Evolutionary conservation across 2,888 invertebrate genomes (phyloP), one percentile per base, ranked within the genome.

Genomic region (Celastrina argiolus): DNA sequence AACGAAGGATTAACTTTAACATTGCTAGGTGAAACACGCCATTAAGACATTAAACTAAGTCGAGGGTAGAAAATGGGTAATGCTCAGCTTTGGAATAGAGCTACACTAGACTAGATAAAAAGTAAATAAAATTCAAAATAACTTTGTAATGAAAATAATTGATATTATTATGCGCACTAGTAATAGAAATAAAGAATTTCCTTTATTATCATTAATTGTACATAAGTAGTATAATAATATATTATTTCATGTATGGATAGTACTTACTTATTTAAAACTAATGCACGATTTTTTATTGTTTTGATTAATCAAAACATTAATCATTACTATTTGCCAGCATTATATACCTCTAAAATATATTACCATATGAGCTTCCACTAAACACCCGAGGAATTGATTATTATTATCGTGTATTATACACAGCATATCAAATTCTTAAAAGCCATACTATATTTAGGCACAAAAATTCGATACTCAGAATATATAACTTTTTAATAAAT

Each of bases 161-260:
- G n/a, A n/a, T n/a, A n/a, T n/a, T n/a, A n/a, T n/a, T n/a, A n/a
- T n/a, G n/a, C n/a, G n/a, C n/a, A n/a, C n/a, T n/a, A n/a, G n/a
- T n/a, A n/a, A n/a, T n/a, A n/a, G n/a, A n/a, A n/a, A n/a, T n/a
- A 59, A 28, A 56, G 12, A 56, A 56, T 8, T 7, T 58, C 5
- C 34, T 16, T 16, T 6, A 18, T 18, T 36, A 59, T 18, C 22
- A 51, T 36, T 59, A 59, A 18, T 59, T 12, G 36, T 10, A 59
- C 18, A 59, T 59, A 59, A 59, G 36, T 59, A 59, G 12, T 59
- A 36, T 18, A n/a, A n/a, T n/a, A n/a, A n/a, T n/a, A n/a, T n/a
- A n/a, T n/a, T n/a, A n/a, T n/a, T n/a, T n/a, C n/a, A 31, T 22
- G 22, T 51, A 18, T 12, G 8, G n/a, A 45, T 45, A 18, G 10